Evolutionary conservation across 2,797 vertebrate species (phyloP), one percentile per base, ranked within the genome.

Genomic region (Cuculus canorus): DNA sequence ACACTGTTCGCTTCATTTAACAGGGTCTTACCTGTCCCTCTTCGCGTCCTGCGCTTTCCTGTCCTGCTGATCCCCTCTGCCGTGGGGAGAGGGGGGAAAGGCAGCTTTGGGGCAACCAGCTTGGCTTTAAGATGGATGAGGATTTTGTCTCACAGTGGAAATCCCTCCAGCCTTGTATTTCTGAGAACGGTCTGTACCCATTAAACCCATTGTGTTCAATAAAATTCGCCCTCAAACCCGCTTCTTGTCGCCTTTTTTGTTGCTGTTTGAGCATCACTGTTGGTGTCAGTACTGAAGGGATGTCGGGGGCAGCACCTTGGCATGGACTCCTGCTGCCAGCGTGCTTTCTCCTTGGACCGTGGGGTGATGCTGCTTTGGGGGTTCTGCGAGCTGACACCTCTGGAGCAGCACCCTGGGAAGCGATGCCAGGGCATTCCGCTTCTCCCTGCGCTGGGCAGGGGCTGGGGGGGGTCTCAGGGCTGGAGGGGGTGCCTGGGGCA

Each of bases 191-290:
- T 95, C 75, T 96, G 88, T 97, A 94, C 78, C 76, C 63, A 3
- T 68, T 33, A 65, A 35, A 5, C 68, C 43, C 63, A 2, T 86
- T 60, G 45, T 93, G 92, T 94, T 79, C 82, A 97, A 97, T 97
- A 97, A 96, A 97, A 94, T 80, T 89, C 64, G 33, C 56, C 73
- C 48, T 69, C 48, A 17, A 60, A 43, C 8, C 14, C 0, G 0
- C 30, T 73, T 16, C 11, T 35, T 25, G 30, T 24, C 3, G 2
- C 23, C 23, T 43, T 14, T 85, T 35, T 25, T 35, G 25, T 76
- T 47, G 48, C 33, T 19, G 9, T 81, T 56, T 4, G 45, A 78
- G 84, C 17, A 17, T 21, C n/a, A 0, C 2, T 3, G 3, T 21
- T 16, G 52, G 32, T 2, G 5, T 8, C n/a, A n/a, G n/a, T n/a